Conservation (phyloP, 2,113 vertebrate genomes). For the Gymnogyps californianus region DNA sequence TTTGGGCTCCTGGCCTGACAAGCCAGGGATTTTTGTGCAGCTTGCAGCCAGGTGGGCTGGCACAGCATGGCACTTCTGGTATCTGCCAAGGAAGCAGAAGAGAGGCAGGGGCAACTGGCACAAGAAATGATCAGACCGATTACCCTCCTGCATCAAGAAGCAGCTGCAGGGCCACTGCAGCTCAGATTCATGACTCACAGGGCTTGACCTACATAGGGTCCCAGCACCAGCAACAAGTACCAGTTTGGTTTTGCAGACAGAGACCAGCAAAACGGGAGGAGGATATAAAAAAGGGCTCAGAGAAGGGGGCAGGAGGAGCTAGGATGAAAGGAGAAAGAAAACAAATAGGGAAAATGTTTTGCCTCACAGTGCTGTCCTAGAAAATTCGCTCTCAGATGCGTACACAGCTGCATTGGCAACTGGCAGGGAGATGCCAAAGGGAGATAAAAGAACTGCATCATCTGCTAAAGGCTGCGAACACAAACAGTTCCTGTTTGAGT, state of each 20-base stretch:
- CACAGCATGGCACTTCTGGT: neutral
- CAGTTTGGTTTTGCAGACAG: neutral
- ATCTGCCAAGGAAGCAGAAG: neutral
- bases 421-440: slow-evolving; percentile 3
- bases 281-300: neutral
- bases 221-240: neutral
- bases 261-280: neutral
- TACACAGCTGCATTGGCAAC: neutral
- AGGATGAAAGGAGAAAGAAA: neutral
- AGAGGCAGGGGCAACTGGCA: neutral
- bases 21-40: neutral
- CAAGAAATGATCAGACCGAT: fast-evolving
- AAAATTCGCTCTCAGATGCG: neutral
- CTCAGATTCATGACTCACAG: neutral
- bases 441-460: slow-evolving; percentile 22
- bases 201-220: neutral
- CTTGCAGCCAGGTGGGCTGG: neutral
- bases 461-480: neutral
- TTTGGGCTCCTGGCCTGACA: neutral
- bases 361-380: neutral
- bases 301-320: neutral
- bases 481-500: slow-evolving; percentile 31
- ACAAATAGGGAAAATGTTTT: neutral
- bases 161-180: neutral
- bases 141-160: neutral